Conservation (phyloP, 2,797 vertebrate species). For the Buceros bicornis region DNA sequence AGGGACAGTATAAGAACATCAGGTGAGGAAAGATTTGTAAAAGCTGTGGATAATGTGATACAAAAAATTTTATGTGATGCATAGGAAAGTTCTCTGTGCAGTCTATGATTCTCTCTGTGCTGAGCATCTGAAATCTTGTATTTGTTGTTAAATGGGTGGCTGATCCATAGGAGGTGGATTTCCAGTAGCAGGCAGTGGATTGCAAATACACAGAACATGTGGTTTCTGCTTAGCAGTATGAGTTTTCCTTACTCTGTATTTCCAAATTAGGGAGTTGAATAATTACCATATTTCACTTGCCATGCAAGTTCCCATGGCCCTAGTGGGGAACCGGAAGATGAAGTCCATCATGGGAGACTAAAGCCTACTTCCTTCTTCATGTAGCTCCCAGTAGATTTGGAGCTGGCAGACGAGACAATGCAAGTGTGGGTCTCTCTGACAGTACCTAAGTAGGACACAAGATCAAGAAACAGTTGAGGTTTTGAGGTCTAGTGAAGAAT, state of each 20-base stretch:
- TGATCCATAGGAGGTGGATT: neutral
- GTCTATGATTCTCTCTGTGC: neutral
- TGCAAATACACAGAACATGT: neutral
- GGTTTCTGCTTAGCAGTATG: neutral
- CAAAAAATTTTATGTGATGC: neutral
- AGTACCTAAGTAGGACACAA: neutral
- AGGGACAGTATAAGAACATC: neutral
- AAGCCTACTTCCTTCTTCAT: neutral
- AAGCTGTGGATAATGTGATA: neutral
- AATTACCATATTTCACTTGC: neutral
- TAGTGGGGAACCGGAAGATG: neutral
- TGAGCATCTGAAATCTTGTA: neutral
- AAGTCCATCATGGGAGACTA: neutral
- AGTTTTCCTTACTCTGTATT: neutral
- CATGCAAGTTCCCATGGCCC: neutral
- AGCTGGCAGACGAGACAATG: neutral
- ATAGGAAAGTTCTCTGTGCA: neutral
- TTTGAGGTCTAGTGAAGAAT: neutral
- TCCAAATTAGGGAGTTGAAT: neutral
- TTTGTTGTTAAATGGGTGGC: neutral
- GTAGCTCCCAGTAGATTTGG: neutral
- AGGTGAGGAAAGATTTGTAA: neutral
- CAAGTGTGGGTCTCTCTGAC: neutral
- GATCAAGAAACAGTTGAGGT: neutral
- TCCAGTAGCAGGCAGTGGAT: neutral